Evolutionary conservation across 2,113 vertebrate species (phyloP).

Genomic region (Tauraco erythrolophus): DNA sequence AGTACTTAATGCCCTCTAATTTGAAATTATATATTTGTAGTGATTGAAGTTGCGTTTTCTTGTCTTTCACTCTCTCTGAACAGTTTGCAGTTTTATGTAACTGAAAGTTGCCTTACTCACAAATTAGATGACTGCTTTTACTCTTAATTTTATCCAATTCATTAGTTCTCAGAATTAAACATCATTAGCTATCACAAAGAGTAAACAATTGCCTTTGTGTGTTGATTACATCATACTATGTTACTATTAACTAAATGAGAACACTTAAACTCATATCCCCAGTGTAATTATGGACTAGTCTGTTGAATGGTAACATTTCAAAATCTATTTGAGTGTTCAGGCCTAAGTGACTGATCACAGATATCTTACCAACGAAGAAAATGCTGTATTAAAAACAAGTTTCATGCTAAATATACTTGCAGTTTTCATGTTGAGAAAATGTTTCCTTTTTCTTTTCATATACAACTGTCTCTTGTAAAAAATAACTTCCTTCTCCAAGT

Average conservation of each 20-base stretch:
- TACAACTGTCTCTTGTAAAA: background rate
- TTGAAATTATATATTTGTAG: background rate
- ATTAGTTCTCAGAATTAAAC: slow-evolving; percentile 46
- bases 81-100: background rate
- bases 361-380: slow-evolving; percentile 7
- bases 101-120: background rate
- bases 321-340: background rate
- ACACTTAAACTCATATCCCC: background rate
- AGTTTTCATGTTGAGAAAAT: background rate
- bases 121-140: background rate
- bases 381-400: background rate
- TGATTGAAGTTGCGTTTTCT: background rate
- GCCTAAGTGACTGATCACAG: background rate
- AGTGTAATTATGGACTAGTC: background rate
- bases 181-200: background rate
- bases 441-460: background rate
- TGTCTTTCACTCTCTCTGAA: background rate
- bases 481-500: background rate
- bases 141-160: slow-evolving; percentile 12
- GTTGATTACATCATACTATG: slow-evolving; percentile 7
- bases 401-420: background rate
- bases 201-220: slow-evolving; percentile 6
- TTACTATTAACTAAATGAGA: slow-evolving; percentile 2
- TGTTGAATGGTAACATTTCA: background rate
- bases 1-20: background rate